phyloP scores from a whole-genome alignment of 2,113 vertebrate species.

The Vulpes vulpes region DNA sequence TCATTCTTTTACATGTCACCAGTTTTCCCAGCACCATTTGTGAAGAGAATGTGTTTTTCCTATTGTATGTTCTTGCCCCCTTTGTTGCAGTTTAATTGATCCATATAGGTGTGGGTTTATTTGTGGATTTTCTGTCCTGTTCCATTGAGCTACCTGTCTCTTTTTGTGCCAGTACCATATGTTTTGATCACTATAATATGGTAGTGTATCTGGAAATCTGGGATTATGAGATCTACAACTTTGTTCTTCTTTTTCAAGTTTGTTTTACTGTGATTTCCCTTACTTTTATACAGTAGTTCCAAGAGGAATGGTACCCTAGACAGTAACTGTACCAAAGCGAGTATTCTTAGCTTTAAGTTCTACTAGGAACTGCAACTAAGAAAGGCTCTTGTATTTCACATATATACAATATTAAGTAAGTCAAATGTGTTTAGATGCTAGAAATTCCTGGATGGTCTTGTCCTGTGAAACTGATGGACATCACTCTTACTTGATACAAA shows the following conservation, averaged over 20 bases:
- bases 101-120: neutral
- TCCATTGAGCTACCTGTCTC: neutral
- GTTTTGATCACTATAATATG: neutral
- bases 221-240: neutral
- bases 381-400: slow-evolving; percentile 24
- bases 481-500: neutral
- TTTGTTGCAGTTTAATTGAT: neutral
- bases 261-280: neutral
- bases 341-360: slow-evolving; percentile 7
- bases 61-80: neutral
- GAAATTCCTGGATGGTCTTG: neutral
- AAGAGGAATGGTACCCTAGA: neutral
- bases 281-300: neutral
- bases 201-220: neutral
- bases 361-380: neutral
- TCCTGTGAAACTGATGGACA: neutral
- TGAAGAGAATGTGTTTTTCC: neutral
- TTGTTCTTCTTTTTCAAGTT: neutral
- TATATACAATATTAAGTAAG: neutral
- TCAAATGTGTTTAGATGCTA: neutral
- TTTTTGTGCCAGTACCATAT: neutral
- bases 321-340: neutral
- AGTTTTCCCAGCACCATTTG: neutral
- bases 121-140: neutral
- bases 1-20: neutral